Evolutionary conservation across 2,888 invertebrate species (phyloP).

Genomic region (Eilema griseolum): DNA sequence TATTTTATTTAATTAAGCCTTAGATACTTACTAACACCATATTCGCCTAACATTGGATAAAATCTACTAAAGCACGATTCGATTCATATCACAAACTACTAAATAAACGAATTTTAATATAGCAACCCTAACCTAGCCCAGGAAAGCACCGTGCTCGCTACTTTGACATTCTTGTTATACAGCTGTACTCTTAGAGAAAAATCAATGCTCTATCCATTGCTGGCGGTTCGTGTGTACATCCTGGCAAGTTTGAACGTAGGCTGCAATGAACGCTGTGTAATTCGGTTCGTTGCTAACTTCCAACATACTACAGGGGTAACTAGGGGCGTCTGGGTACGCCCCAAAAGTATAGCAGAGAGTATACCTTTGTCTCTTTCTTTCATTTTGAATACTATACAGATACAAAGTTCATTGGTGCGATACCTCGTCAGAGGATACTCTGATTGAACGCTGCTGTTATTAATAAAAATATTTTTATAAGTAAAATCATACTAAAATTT

Average conservation of each 20-base stretch:
- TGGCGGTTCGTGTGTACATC: conserved; percentile 22
- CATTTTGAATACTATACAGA: conserved; percentile 57
- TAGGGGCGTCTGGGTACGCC: conserved; percentile 69
- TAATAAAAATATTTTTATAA: conserved; percentile 44
- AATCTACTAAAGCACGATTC: conserved; percentile 14
- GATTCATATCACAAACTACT: neutral
- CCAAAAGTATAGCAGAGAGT: conserved; percentile 61
- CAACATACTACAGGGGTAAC: conserved; percentile 50
- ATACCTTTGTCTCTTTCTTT: conserved; percentile 74
- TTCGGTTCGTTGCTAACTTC: conserved; percentile 32
- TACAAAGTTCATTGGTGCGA: conserved; percentile 62
- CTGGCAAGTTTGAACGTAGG: conserved; percentile 12
- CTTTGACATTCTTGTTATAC: conserved; percentile 10
- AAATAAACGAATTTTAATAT: conserved; percentile 14
- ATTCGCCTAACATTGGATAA: neutral
- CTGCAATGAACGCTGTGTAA: conserved; percentile 35
- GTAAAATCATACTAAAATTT: conserved; percentile 37
- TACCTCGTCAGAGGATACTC: conserved; percentile 58
- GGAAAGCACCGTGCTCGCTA: conserved; percentile 22
- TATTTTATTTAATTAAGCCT: neutral
- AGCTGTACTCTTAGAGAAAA: conserved; percentile 17
- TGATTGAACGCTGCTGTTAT: conserved; percentile 52
- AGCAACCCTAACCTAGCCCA: conserved; percentile 19
- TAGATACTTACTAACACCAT: neutral
- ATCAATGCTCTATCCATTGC: conserved; percentile 37